phyloP scores from a whole-genome alignment of 2,797 vertebrate genomes.

The Brachyalestes nurse region DNA sequence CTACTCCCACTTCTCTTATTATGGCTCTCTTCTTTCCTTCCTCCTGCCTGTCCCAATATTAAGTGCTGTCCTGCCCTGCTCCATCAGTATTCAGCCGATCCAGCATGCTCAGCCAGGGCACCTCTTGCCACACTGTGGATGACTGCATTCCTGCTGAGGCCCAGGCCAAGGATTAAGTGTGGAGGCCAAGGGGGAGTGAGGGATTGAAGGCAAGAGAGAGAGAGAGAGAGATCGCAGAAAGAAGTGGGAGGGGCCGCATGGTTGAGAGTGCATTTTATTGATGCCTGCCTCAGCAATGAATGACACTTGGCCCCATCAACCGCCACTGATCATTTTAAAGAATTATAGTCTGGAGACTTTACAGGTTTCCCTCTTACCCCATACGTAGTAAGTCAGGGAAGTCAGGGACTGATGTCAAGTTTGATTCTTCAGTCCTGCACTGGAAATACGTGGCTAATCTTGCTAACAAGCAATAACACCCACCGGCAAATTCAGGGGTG shows the following conservation, averaged over 20 bases:
- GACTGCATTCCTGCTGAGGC: conserved; percentile 40
- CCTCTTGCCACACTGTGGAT: conserved; percentile 51
- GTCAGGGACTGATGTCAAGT: not conserved
- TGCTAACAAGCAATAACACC: too few relatives aligned
- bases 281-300: conserved; percentile 62
- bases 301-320: conserved; percentile 55
- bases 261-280: conserved; percentile 55
- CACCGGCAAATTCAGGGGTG: too few relatives aligned
- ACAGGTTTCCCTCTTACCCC: not conserved
- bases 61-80: conserved; percentile 6
- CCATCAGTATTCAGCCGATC: conserved; percentile 52
- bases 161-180: conserved; percentile 46
- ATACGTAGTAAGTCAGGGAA: not conserved
- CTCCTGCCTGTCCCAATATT: conserved; percentile 39
- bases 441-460: not conserved
- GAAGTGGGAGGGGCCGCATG: conserved; percentile 16
- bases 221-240: conserved; percentile 9
- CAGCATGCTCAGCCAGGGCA: conserved; percentile 16
- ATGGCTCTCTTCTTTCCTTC: conserved; percentile 37
- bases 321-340: conserved; percentile 70
- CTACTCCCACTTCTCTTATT: conserved; percentile 51
- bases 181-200: not conserved
- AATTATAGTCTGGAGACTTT: not conserved
- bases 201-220: conserved; percentile 6
- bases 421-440: not conserved